These are phyloP conservation scores for Plecturocebus donacophilus DNA, from an alignment of 2,113 vertebrate species.

Conservation along the genomic window DNA sequence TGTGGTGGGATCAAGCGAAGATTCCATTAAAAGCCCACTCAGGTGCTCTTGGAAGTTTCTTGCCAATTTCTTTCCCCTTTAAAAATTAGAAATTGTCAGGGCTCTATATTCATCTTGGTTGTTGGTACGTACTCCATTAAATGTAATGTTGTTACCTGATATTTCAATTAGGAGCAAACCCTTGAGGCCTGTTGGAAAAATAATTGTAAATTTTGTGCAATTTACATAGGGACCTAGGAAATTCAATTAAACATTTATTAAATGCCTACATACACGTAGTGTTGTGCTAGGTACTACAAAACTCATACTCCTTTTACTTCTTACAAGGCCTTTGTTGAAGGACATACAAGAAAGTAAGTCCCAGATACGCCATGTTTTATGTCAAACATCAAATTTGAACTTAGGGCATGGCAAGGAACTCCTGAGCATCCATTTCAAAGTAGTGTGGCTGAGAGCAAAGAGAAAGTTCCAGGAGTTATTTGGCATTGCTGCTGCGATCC, in stretches of 20 bases:
- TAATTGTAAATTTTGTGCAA: slow-evolving; percentile 10
- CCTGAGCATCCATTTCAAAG: neutral
- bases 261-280: neutral
- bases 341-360: neutral
- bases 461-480: neutral
- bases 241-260: neutral
- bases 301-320: neutral
- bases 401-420: neutral
- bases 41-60: neutral
- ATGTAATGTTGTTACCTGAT: neutral
- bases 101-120: neutral
- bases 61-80: neutral
- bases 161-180: slow-evolving; percentile 7
- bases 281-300: neutral
- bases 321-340: neutral
- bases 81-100: neutral
- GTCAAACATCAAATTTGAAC: slow-evolving; percentile 9
- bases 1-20: neutral
- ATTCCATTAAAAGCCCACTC: neutral
- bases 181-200: neutral
- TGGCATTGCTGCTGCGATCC: neutral
- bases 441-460: neutral
- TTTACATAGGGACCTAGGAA: neutral
- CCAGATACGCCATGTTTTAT: neutral
- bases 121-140: neutral